These are phyloP conservation scores for Otus sunia DNA, from an alignment of 2,113 vertebrate genomes.

Conservation along the genomic window DNA sequence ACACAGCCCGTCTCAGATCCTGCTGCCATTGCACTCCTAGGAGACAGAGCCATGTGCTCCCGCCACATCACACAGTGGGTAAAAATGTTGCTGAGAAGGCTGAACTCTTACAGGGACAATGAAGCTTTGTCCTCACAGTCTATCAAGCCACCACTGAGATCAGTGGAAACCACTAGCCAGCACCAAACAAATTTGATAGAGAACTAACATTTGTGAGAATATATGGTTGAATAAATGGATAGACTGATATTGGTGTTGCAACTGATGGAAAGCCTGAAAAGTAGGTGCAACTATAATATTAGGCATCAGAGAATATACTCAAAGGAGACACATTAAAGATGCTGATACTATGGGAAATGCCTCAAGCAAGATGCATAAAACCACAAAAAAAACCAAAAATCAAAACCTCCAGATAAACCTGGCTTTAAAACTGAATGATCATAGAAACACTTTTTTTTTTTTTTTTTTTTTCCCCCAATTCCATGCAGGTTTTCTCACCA, in stretches of 20 bases:
- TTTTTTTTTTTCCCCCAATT: background rate
- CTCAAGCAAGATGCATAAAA: background rate
- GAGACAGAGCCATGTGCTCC: background rate
- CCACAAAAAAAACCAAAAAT: background rate
- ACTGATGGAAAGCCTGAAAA: background rate
- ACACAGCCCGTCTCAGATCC: background rate
- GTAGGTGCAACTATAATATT: background rate
- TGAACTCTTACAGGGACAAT: background rate
- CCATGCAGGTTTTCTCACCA: background rate
- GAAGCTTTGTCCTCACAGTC: background rate
- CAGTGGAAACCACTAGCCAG: background rate
- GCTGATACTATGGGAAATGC: background rate
- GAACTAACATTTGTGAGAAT: background rate
- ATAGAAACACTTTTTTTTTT: background rate
- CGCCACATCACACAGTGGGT: accelerated
- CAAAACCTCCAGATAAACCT: background rate
- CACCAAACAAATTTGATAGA: background rate
- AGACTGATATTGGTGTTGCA: background rate
- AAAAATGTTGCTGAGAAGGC: background rate
- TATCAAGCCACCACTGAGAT: background rate
- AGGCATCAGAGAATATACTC: background rate
- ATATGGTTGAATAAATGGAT: background rate
- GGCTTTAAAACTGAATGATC: background rate
- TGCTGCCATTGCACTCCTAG: background rate
- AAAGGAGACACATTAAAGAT: background rate